Percentiles rank a stretch among this genome's conserved stretches.
Evolutionary conservation across 2,888 invertebrate species (phyloP).

Genomic region (Callyntrura sp.): DNA sequence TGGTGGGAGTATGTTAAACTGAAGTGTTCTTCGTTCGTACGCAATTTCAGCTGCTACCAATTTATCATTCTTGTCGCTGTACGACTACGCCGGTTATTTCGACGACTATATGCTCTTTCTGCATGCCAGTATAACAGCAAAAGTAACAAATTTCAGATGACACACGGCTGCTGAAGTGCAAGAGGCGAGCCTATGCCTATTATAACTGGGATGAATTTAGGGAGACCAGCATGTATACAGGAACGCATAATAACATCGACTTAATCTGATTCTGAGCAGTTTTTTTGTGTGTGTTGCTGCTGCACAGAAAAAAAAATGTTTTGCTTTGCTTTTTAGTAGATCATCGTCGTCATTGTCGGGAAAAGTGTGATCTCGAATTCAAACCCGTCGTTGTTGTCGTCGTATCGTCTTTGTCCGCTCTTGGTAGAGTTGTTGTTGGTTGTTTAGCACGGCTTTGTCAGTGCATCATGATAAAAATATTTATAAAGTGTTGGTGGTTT

Average conservation of each 20-base stretch:
- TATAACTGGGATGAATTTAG: no score
- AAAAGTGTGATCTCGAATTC: slow-evolving; percentile 73
- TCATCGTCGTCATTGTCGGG: slow-evolving; percentile 35
- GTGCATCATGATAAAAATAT: slow-evolving; percentile 19
- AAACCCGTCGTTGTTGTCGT: slow-evolving; percentile 52
- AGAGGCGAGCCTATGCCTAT: no score
- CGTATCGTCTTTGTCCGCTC: slow-evolving; percentile 66
- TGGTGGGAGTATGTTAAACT: neutral
- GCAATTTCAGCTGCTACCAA: slow-evolving; percentile 48
- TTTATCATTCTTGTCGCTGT: neutral
- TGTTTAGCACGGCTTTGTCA: slow-evolving; percentile 14
- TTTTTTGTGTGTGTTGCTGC: neutral
- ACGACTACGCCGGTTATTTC: neutral
- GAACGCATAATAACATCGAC: neutral
- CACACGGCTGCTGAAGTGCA: neutral
- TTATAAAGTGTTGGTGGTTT: neutral
- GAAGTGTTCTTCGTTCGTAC: neutral
- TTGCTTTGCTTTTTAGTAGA: slow-evolving; percentile 52
- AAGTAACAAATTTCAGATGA: neutral
- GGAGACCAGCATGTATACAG: neutral
- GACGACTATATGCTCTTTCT: neutral
- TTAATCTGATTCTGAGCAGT: slow-evolving; percentile 12
- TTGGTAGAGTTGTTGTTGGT: neutral
- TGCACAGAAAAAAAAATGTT: slow-evolving; percentile 39
- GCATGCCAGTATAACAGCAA: neutral